A percentile compares a stretch with the other conserved stretches of the same genome.
phyloP scores from a whole-genome alignment of 2,888 invertebrate genomes.

The Cheilosia impressa region DNA sequence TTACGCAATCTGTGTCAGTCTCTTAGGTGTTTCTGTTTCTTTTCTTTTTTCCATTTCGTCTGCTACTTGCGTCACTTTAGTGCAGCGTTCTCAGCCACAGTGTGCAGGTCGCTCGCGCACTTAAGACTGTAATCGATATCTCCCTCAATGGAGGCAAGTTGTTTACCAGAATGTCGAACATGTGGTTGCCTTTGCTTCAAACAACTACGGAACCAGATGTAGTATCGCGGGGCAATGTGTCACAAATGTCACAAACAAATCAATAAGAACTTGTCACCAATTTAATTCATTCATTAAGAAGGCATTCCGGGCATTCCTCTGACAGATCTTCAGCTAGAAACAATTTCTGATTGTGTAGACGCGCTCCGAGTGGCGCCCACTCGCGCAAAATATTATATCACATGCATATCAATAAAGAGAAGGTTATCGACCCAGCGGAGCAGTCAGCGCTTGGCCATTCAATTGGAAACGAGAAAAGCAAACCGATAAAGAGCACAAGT shows the following conservation, averaged over 20 bases:
- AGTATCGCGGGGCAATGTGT: not conserved
- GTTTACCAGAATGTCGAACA: constrained; percentile 54
- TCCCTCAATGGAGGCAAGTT: constrained; percentile 1
- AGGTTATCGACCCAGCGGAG: constrained; percentile 56
- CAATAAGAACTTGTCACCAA: constrained; percentile 8
- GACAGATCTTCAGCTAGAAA: not conserved
- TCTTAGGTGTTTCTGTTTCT: constrained; percentile 11
- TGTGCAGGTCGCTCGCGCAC: not conserved
- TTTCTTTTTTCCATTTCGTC: too few species aligned
- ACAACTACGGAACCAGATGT: constrained; percentile 26
- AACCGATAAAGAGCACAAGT: constrained; percentile 23
- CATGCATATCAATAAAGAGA: constrained; percentile 28
- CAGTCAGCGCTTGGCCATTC: not conserved
- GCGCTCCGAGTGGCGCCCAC: constrained; percentile 41
- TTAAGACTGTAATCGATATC: constrained; percentile 39
- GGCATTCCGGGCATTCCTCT: not conserved
- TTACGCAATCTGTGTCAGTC: constrained; percentile 54
- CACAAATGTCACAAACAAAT: not conserved
- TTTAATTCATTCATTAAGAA: constrained; percentile 17
- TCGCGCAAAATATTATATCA: constrained; percentile 57
- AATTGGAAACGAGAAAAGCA: constrained; percentile 25
- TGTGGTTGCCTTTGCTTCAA: constrained; percentile 34
- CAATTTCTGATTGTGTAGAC: not conserved
- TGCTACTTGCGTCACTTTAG: constrained; percentile 40
- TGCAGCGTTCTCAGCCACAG: constrained; percentile 49